Evolutionary conservation across 2,797 vertebrate genomes (phyloP), one percentile per base, ranked within the genome.

Genomic region (Chelmon rostratus): DNA sequence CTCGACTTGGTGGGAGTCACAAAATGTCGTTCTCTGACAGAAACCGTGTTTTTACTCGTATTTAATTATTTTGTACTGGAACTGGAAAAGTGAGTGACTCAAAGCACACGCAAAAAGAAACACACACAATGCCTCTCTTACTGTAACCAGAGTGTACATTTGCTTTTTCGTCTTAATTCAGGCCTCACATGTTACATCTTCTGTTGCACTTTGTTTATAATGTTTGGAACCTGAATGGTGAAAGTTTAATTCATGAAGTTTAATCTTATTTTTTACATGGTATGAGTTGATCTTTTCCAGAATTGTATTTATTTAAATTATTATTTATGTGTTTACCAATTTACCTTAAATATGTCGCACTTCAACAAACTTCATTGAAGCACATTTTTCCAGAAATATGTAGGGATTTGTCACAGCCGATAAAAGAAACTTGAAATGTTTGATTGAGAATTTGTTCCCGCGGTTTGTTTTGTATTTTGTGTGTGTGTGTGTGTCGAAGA

Each of bases 281-380:
- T 76, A 38, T 64, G 25, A 58, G 40, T 78, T 67, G 16, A 75
- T 44, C 19, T 58, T 73, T 67, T 87, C 37, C 21, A 59, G 42
- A 73, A 25, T 75, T 81, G 28, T 74, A 86, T 89, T 91, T 91
- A 91, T 91, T 90, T 89, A 81, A 88, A 50, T 82, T 84, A 86
- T 85, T 82, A 21, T 83, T 72, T 77, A 40, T 6, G 37, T 82
- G 46, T 79, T 79, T 89, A 74, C 42, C 46, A 53, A 1, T 65
- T 79, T 62, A 33, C 35, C 65, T 74, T 54, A 35, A 76, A 63
- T 49, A 44, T 82, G 64, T 78, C 71, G 8, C 12, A 8, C n/a
- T 31, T 81, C 18, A 40, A 59, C 18, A 40, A 59, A 56, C n/a
- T 4, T 75, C 75, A 81, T 38, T 31, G 25, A 74, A 61, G 62